These are phyloP conservation scores for Cyprinodon variegatus DNA, from an alignment of 2,113 vertebrate genomes.

Conservation along the genomic window DNA sequence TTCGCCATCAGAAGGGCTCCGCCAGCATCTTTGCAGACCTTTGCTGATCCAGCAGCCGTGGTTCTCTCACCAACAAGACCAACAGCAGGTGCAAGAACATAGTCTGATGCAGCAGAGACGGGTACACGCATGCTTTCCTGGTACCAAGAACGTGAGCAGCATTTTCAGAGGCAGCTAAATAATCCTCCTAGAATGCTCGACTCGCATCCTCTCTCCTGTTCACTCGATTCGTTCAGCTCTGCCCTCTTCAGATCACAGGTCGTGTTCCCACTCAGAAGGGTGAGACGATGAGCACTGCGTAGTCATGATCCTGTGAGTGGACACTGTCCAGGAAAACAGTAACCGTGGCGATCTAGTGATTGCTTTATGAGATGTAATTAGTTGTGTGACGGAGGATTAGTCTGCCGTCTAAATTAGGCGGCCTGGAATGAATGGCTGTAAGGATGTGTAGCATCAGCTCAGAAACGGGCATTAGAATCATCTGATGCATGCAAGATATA, in stretches of 20 bases:
- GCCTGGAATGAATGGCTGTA: conserved; percentile 18
- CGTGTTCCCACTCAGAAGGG: background rate
- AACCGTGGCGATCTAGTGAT: conserved; percentile 36
- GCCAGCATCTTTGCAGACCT: conserved; percentile 12
- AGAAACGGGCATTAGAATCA: background rate
- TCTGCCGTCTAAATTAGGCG: conserved; percentile 36
- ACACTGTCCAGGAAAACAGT: conserved; percentile 49
- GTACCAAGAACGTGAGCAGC: conserved; percentile 41
- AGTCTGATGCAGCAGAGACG: background rate
- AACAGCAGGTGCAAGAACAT: background rate
- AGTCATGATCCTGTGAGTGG: conserved; percentile 31
- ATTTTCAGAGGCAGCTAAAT: conserved; percentile 22
- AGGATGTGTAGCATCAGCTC: conserved; percentile 2
- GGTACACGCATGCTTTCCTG: conserved; percentile 8
- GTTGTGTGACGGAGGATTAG: conserved; percentile 51
- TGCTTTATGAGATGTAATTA: conserved; percentile 68
- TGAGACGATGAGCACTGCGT: background rate
- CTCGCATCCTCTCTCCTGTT: background rate
- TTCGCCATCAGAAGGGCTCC: conserved; percentile 16
- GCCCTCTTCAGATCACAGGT: background rate
- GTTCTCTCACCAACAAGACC: background rate
- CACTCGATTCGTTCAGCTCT: conserved; percentile 13
- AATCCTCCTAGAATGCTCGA: conserved; percentile 10
- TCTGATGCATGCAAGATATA: no score
- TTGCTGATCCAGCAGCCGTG: conserved; percentile 22